These are phyloP conservation scores for Glossosoma conforme DNA, from an alignment of 1,140 invertebrate genomes.

Conservation along the genomic window DNA sequence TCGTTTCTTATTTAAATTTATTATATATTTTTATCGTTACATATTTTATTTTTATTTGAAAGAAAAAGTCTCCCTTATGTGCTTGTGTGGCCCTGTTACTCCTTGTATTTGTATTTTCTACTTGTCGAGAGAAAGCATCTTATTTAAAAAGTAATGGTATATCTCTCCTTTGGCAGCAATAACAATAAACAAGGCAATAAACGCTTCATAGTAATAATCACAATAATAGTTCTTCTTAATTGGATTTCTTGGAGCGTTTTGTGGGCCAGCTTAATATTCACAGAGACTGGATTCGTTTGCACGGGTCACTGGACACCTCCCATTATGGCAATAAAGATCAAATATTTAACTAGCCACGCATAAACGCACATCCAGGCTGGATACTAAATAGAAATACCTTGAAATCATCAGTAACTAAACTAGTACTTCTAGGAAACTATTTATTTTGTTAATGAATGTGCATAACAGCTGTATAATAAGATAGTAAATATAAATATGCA, in stretches of 20 bases:
- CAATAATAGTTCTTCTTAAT: conserved; percentile 22
- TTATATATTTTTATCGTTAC: no score
- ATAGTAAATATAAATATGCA: no score
- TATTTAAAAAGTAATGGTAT: conserved; percentile 21
- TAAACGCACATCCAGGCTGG: no score
- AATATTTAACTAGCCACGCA: no score
- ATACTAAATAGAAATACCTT: no score
- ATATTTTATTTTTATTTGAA: no score
- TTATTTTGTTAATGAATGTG: no score
- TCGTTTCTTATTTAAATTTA: no score
- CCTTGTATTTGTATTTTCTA: no score
- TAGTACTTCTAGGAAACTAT: no score
- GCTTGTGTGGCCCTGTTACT: not conserved
- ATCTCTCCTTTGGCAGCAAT: conserved; percentile 14
- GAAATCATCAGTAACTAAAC: no score
- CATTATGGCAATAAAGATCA: conserved; percentile 14
- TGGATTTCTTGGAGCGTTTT: conserved; percentile 24
- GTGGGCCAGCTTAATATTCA: conserved; percentile 16
- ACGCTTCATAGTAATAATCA: conserved; percentile 15
- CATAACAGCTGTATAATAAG: no score
- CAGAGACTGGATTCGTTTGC: conserved; percentile 3
- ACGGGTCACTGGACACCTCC: conserved; percentile 9
- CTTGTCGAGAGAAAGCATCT: not conserved
- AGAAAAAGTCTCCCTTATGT: not conserved
- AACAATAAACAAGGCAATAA: conserved; percentile 22